Evolutionary conservation across 1,140 invertebrate genomes (phyloP).

Genomic region (Sipha flava): DNA sequence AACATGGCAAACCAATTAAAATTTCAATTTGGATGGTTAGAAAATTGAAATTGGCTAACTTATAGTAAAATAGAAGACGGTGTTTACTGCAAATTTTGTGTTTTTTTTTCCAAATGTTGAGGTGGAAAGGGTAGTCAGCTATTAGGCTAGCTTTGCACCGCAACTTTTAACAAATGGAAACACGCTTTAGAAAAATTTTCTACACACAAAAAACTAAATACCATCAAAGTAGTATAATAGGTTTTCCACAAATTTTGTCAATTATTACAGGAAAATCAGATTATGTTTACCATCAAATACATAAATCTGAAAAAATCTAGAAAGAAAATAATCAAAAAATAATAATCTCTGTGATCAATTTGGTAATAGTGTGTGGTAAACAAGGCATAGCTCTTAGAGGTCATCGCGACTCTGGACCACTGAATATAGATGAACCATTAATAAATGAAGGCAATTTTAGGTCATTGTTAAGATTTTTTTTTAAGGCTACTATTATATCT

Average conservation of each 20-base stretch:
- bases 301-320: not conserved
- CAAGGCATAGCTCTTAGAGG: slow-evolving; percentile 34
- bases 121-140: not conserved
- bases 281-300: not conserved
- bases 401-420: slow-evolving; percentile 27
- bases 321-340: not conserved
- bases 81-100: not conserved
- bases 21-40: not conserved
- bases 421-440: slow-evolving; percentile 29
- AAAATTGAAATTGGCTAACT: not conserved
- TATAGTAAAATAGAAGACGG: not conserved
- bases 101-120: not conserved
- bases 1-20: not conserved
- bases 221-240: not conserved
- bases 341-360: slow-evolving; percentile 27
- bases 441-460: slow-evolving; percentile 38
- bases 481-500: slow-evolving; percentile 14
- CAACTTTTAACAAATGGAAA: not conserved
- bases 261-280: not conserved
- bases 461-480: slow-evolving; percentile 35
- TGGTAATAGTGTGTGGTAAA: slow-evolving; percentile 32
- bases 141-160: not conserved
- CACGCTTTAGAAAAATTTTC: not conserved
- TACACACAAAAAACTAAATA: not conserved
- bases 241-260: not conserved